Evolutionary conservation across 1,140 invertebrate species (phyloP).

Genomic region (Bradynema listronoti): DNA sequence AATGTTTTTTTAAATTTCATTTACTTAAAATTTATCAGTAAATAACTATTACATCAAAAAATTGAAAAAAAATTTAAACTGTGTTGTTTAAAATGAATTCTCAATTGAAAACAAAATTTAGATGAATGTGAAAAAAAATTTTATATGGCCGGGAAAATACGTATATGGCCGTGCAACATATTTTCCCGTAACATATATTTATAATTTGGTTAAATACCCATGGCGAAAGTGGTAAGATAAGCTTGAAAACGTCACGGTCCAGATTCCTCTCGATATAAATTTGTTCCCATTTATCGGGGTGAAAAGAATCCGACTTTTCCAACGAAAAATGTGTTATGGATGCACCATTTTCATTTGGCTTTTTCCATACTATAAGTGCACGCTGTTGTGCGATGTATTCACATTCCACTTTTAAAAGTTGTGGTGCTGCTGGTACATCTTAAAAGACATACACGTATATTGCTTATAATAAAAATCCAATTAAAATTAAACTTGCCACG

Average conservation of each 20-base stretch:
- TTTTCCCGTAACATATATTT: too few species aligned
- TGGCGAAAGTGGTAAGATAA: constrained; percentile 49
- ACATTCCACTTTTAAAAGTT: constrained; percentile 67
- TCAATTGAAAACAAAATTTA: background rate
- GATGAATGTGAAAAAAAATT: background rate
- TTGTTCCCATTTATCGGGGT: constrained; percentile 80
- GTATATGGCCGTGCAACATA: too few species aligned
- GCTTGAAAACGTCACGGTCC: constrained; percentile 38
- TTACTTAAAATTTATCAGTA: too few species aligned
- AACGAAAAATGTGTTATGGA: constrained; percentile 84
- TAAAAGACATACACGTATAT: constrained; percentile 12
- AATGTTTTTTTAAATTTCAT: too few species aligned
- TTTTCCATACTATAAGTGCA: constrained; percentile 74
- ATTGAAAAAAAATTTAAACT: too few species aligned
- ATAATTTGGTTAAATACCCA: constrained; percentile 39
- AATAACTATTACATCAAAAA: too few species aligned
- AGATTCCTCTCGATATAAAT: constrained; percentile 63
- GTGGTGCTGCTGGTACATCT: constrained; percentile 86
- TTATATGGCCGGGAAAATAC: too few species aligned
- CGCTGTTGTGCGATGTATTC: constrained; percentile 59
- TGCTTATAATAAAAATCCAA: too few species aligned
- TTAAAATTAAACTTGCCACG: constrained; percentile 30
- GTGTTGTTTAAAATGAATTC: too few species aligned
- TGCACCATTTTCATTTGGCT: constrained; percentile 84
- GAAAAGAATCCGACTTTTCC: constrained; percentile 87